A percentile compares a stretch with the other conserved stretches of the same genome.
Evolutionary conservation across 2,113 vertebrate species (phyloP).

Genomic region (Monarcha castaneiventris): DNA sequence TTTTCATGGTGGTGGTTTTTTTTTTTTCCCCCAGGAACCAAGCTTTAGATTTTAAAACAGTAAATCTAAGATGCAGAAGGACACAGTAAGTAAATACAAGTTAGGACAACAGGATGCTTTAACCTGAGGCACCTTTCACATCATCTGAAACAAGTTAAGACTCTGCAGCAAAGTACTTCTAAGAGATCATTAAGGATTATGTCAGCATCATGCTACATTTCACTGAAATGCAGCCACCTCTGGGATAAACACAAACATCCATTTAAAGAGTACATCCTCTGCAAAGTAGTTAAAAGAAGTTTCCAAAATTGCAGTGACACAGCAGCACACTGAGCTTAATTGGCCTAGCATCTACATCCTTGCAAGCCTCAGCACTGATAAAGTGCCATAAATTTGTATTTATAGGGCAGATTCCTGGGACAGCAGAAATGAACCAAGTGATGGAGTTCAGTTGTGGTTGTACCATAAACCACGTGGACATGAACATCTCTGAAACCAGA

Average conservation of each 20-base stretch:
- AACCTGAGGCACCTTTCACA: neutral
- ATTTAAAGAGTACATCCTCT: neutral
- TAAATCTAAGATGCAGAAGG: neutral
- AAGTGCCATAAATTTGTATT: neutral
- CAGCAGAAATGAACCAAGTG: neutral
- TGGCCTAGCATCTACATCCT: neutral
- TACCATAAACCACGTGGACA: neutral
- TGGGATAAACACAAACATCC: neutral
- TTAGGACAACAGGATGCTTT: neutral
- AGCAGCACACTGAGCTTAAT: neutral
- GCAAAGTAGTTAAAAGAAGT: neutral
- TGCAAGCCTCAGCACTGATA: neutral
- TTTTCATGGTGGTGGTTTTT: neutral
- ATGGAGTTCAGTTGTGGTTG: neutral
- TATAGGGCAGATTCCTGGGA: neutral
- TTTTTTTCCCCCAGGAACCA: neutral
- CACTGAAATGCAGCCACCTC: neutral
- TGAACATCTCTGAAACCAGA: neutral
- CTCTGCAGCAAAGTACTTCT: neutral
- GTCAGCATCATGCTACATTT: neutral
- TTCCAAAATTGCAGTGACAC: neutral
- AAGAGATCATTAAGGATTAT: neutral
- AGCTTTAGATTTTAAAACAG: neutral
- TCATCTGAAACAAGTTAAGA: neutral
- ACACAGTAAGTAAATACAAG: neutral